A percentile compares a stretch with the other conserved stretches of the same genome.
Evolutionary conservation across 2,797 vertebrate genomes (phyloP).

Genomic region (Pitangus sulphuratus): DNA sequence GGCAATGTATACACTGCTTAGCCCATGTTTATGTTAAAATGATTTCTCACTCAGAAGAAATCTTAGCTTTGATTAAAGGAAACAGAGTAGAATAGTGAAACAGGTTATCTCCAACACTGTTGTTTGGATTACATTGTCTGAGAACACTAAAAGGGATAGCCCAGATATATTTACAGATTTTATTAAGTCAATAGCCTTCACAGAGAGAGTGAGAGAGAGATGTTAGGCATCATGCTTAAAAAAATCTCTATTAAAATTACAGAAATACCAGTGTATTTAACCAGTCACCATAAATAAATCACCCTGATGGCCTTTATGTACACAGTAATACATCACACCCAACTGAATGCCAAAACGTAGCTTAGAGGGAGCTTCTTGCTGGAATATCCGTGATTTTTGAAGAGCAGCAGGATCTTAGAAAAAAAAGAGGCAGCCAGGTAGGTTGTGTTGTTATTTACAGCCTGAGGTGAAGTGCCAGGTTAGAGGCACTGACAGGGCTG

Average conservation of each 20-base stretch:
- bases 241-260: not conserved
- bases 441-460: not conserved
- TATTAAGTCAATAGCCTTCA: not conserved
- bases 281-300: not conserved
- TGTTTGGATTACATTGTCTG: not conserved
- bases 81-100: not conserved
- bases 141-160: not conserved
- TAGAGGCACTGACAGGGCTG: not conserved
- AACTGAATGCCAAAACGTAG: not conserved
- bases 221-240: not conserved
- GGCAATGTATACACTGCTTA: not conserved
- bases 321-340: not conserved
- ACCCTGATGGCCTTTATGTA: not conserved
- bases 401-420: not conserved
- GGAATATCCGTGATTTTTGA: not conserved
- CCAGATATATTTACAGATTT: not conserved
- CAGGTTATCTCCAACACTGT: not conserved
- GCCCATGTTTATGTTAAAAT: conserved; percentile 43
- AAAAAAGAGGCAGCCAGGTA: not conserved
- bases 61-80: conserved; percentile 17
- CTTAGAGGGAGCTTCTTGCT: not conserved
- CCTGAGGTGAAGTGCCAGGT: rapidly evolving
- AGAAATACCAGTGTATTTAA: not conserved
- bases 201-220: not conserved
- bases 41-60: conserved; percentile 25